These are phyloP conservation scores for Dufourea novaeangliae DNA, from an alignment of 1,140 invertebrate species.

Conservation along the genomic window DNA sequence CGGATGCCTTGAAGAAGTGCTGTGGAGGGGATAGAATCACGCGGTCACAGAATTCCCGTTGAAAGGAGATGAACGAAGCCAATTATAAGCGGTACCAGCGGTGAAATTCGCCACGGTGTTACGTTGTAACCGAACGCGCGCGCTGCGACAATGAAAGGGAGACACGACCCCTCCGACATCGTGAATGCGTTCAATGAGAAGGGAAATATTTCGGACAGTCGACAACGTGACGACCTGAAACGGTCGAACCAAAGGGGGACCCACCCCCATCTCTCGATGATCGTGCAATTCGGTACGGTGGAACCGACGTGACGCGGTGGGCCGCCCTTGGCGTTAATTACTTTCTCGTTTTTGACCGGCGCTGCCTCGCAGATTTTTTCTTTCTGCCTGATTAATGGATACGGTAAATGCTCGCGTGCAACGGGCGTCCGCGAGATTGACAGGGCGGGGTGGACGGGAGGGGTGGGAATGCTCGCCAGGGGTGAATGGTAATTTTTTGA, in stretches of 20 bases:
- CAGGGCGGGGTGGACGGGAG: background rate
- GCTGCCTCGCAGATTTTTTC: slow-evolving; percentile 23
- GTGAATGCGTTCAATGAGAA: slow-evolving; percentile 27
- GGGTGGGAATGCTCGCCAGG: too few species aligned
- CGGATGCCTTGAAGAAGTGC: background rate
- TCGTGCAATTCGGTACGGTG: slow-evolving; percentile 12
- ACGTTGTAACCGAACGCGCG: slow-evolving; percentile 46
- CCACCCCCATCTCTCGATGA: too few species aligned
- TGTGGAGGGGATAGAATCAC: background rate
- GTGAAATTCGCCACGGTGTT: slow-evolving; percentile 59
- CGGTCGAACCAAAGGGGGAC: too few species aligned
- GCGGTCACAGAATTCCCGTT: background rate
- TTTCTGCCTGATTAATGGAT: slow-evolving; percentile 44
- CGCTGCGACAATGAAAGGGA: slow-evolving; percentile 47
- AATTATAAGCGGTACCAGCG: slow-evolving; percentile 57
- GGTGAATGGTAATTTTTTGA: slow-evolving; percentile 12
- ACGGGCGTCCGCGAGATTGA: slow-evolving; percentile 15
- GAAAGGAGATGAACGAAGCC: slow-evolving; percentile 57
- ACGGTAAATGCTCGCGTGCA: slow-evolving; percentile 23
- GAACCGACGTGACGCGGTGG: background rate
- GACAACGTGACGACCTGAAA: slow-evolving; percentile 1
- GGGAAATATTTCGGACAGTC: slow-evolving; percentile 56
- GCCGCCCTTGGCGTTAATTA: slow-evolving; percentile 29
- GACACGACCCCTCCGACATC: background rate
- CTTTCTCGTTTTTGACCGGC: slow-evolving; percentile 36